Conservation (phyloP, 2,113 vertebrate genomes). For the Saimiri boliviensis region DNA sequence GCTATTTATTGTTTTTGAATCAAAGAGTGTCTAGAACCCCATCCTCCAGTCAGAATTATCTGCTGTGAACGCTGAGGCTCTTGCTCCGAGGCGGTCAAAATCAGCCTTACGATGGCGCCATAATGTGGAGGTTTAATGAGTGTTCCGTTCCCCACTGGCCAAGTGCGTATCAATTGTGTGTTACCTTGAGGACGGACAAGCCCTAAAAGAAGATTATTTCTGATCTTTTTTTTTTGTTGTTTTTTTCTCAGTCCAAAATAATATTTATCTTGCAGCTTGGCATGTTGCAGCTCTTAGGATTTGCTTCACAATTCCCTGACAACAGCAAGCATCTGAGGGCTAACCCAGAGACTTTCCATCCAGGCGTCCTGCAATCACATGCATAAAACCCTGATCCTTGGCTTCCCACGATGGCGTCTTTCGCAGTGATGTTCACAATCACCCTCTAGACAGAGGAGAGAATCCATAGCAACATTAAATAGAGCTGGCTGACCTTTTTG, state of each 20-base stretch:
- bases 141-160: not conserved
- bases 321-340: not conserved
- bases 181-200: not conserved
- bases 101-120: not conserved
- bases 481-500: not conserved
- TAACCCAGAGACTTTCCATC: not conserved
- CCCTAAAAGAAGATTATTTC: not conserved
- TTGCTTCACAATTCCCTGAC: not conserved
- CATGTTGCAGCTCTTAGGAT: not conserved
- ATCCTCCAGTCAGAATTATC: not conserved
- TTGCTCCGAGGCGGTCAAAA: not conserved
- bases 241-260: not conserved
- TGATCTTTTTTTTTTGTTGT: not conserved
- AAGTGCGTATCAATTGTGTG: not conserved
- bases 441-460: too few relatives aligned
- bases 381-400: not conserved
- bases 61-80: not conserved
- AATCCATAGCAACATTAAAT: not conserved
- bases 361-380: not conserved
- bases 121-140: not conserved
- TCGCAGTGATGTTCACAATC: rapidly evolving
- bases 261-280: not conserved
- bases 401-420: not conserved
- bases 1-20: constrained; percentile 23
- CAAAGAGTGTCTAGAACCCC: not conserved